Base-by-base conservation (phyloP, 2,797 vertebrate genomes). In the Gambelia wislizenii region DNA sequence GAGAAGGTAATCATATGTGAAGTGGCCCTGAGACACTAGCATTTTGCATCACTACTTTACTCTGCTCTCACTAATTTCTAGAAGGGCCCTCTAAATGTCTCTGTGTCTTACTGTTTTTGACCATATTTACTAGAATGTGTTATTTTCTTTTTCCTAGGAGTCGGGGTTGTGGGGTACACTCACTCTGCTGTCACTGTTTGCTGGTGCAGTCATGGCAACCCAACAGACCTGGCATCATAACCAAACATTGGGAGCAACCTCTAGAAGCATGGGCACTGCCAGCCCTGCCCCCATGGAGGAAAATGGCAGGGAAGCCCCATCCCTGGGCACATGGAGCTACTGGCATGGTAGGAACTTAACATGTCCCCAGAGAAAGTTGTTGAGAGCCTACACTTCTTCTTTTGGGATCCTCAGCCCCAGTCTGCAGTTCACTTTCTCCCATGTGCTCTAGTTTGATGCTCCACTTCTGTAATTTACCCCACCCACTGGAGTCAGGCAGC, bases 121-220 rank as follows among this genome's bases (percentile, higher is more conserved):
- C 42, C 84, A 49, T 81, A 10, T 30, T 82, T 75, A 81, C 69
- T 52, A 22, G 47, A 36, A 64, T 81, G 70, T 47, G 59, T 39
- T 42, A 14, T 85, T 59, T 39, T 69, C 80, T 94, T 75, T 82
- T 0, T 92, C 1, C 0, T 91, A 94, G 93, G 94, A 97, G 86
- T 91, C 91, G 84, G 91, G 69, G 4, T 91, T 95, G 78, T 96
- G 96, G 96, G 90, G 94, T 9, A 83, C 95, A 54, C 85, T 96
- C 1, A 83, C 95, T 83, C 87, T 96, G 67, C 87, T 97, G 78
- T 95, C 94, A 0, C 86, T 97, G 92, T 92, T 96, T 94, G 94
- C 95, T 0, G 94, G 93, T 78, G 89, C 94, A 91, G 93, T 94
- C 0, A n/a, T 94, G 0, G 96, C 94, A 44, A 89, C 92, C 39